Base-by-base conservation (phyloP, 2,797 vertebrate species). In the Hozukius guyotensis region DNA sequence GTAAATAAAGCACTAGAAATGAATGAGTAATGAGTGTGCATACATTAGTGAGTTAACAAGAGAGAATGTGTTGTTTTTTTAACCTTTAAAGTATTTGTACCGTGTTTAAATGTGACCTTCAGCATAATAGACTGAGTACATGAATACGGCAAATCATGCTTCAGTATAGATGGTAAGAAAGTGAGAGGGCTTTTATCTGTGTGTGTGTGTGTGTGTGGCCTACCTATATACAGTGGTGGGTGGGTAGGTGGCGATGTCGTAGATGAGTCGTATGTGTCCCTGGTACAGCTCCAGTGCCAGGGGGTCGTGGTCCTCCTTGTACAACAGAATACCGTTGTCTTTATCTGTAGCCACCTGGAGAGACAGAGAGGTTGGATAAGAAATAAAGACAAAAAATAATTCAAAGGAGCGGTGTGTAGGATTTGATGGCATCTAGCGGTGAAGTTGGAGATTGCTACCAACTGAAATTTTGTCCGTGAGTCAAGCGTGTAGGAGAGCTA, bases 261-360 rank as follows among this genome's bases (percentile, higher is more conserved):
- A 99, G 86, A 98, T 96, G 79, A 99, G 97, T 55, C 98, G 94
- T 82, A 99, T 97, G 0, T 99, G 98, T 52, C 98, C 98, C 90
- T 99, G 98, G 92, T 99, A 99, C 67, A 99, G 88, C 92, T 99
- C 98, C 90, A 99, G 94, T 1, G 97, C 97, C 93, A 99, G 88
- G 0, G 97, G 98, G 85, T 99, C 98, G 0, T 97, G 97, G 92
- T 99, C 98, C 2, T 97, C 97, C 87, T 99, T 99, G 88, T 99
- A 99, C 65, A 99, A 86, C 46, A 99, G 90, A 86, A 99, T 96
- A 22, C 98, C 98, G 0, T 99, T 97, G 94, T 99, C 98, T 91
- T 97, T 98, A 90, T 99, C 97, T 0, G 98, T 98, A 70, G 97
- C 97, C 85, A 99, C 97, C 98, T 99, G 85, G 60, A 84, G 72